A percentile compares a stretch with the other conserved stretches of the same genome.
These are phyloP conservation scores for Euphysa ruthae DNA, from an alignment of 30 jellyfish, hydroid and myxozoan species.

Conservation along the genomic window DNA sequence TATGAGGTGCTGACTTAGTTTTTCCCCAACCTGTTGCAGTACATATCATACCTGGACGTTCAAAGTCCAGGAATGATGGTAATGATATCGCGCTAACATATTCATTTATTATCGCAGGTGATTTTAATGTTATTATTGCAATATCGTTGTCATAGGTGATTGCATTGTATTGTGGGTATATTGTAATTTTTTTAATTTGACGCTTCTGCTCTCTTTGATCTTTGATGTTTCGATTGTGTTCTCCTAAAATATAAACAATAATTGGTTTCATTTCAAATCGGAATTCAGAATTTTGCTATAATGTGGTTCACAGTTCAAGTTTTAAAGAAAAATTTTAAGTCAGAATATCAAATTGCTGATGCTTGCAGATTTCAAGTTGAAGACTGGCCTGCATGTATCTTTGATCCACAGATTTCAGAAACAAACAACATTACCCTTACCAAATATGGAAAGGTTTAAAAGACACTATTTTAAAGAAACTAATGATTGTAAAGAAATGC, in stretches of 20 bases:
- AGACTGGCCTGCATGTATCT: too few relatives aligned
- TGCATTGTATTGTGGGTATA: constrained; percentile 48
- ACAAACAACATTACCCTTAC: too few relatives aligned
- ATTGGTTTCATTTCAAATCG: too few relatives aligned
- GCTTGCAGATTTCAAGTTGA: too few relatives aligned
- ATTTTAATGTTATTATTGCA: constrained; percentile 54
- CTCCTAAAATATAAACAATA: constrained; percentile 1
- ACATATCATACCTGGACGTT: constrained; percentile 60
- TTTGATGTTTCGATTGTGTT: background rate
- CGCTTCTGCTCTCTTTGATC: constrained; percentile 37
- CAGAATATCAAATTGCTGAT: too few relatives aligned
- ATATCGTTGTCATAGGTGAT: constrained; percentile 67
- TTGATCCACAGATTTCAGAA: too few relatives aligned
- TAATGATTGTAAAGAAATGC: too few relatives aligned
- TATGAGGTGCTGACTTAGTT: constrained; percentile 39
- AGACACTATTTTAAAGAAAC: too few relatives aligned
- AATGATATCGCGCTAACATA: constrained; percentile 69
- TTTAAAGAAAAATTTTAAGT: too few relatives aligned
- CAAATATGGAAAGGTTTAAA: too few relatives aligned
- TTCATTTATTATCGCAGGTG: constrained; percentile 47
- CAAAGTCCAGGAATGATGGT: constrained; percentile 40
- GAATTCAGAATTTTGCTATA: too few relatives aligned
- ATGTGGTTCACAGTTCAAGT: too few relatives aligned
- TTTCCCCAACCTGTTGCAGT: constrained; percentile 90
- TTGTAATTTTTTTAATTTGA: constrained; percentile 31